Evolutionary conservation across 2,113 vertebrate genomes (phyloP), one percentile per base, ranked within the genome.

Genomic region (Mormoops blainvillei): DNA sequence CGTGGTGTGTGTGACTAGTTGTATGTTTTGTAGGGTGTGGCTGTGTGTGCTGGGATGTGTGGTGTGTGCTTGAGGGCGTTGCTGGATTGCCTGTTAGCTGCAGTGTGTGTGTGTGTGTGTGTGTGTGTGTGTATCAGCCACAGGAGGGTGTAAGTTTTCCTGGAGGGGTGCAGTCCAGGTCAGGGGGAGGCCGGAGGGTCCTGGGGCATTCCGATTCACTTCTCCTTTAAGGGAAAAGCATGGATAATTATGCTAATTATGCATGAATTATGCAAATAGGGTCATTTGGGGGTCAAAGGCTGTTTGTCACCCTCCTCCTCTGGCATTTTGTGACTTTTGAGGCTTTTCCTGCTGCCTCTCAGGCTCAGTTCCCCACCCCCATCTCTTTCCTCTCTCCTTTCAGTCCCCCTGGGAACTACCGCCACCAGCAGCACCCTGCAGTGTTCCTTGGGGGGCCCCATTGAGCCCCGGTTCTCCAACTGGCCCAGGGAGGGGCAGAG

Each of bases 261-360:
- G 71, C 56, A 89, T 82, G 61, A 83, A 70, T 96, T 89, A 93
- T 96, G 95, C 95, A 87, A 88, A 96, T 73, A 1, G 4, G 95
- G 95, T 92, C 31, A 0, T 80, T 71, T 90, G 50, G 88, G 81
- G 83, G 89, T 96, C 86, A 80, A n/a, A 61, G n/a, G 82, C 82
- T 93, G 85, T 91, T 80, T 88, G 87, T 94, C 84, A 24, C n/a
- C 4, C 2, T 73, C 50, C 71, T 71, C 12, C 36, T 76, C 48
- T 3, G 52, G 56, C 45, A 48, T 10, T 58, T 22, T 43, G 92
- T 94, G 77, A 54, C 95, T 84, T 71, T 48, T 31, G 8, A 63
- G 52, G 36, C 80, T 84, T 77, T 82, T 54, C 20, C 70, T 74
- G 54, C 36, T 48, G 28, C 41, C 81, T 91, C 50, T 11, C 9